Evolutionary conservation across 2,113 vertebrate species (phyloP), one percentile per base, ranked within the genome.

Genomic region (Callopanchax toddi): DNA sequence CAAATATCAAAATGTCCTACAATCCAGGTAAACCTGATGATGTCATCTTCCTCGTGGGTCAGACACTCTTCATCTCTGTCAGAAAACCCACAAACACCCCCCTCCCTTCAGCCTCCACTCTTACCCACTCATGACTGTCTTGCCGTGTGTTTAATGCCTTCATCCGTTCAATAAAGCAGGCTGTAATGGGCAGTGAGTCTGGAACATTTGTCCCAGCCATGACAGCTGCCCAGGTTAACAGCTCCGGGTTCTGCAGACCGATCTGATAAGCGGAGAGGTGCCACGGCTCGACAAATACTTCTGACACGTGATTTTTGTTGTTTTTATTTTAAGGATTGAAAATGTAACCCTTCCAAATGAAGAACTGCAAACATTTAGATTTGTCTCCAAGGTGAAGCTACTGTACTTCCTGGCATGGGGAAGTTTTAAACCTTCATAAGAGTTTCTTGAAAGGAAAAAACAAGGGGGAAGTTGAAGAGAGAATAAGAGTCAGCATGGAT

Each of bases 211-310:
- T 82, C 54, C 44, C 56, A 62, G 50, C 71, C 34, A 4, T 72
- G 81, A 76, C 67, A 84, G 82, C 78, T 82, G 81, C 67, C 79
- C 80, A 74, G 81, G 72, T 81, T 81, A 88, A 87, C 66, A 64
- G 46, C 22, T 12, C 54, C 40, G 71, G 59, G 53, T 59, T 63
- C 72, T 21, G 17, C 62, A 56, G 78, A 59, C 55, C 68, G 54
- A 73, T 78, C 77, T 70, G 67, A 76, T 71, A 69, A 76, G 60
- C 22, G 63, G 66, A 21, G 20, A 23, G 67, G 67, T 76, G 71
- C 68, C 66, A 74, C 65, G 78, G 71, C 70, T 76, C 69, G 69
- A 78, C 50, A 81, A 71, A 81, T 56, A 63, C 18, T 58, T 46
- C 20, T 17, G 39, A 16, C 13, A 40, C 0, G 13, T 15, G 13